Conservation (phyloP, 2,113 vertebrate genomes). For the Corvus cornix region DNA sequence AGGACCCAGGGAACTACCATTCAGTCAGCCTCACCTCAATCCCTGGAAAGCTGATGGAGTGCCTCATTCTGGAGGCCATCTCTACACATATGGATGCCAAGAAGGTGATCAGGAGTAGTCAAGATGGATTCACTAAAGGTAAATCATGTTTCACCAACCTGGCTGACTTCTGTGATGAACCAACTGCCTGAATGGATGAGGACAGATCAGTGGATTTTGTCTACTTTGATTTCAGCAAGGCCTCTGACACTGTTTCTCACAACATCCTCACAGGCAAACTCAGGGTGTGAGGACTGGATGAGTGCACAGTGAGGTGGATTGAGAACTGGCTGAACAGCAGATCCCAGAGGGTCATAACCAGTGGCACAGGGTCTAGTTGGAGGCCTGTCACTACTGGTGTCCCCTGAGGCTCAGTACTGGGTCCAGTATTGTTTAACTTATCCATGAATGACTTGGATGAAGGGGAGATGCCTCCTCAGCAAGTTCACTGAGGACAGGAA, state of each 20-base stretch:
- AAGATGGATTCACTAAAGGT: not conserved
- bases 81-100: not conserved
- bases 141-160: not conserved
- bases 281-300: not conserved
- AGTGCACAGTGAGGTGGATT: not conserved
- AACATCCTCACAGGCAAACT: not conserved
- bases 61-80: not conserved
- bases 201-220: not conserved
- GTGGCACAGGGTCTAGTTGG: not conserved
- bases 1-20: not conserved
- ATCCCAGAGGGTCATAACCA: not conserved
- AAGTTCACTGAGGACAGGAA: no score
- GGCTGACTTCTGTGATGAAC: not conserved
- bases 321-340: not conserved
- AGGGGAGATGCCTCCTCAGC: no score
- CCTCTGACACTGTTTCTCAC: not conserved
- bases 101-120: not conserved
- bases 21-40: not conserved
- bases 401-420: no score
- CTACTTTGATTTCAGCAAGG: not conserved
- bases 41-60: not conserved
- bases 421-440: not conserved
- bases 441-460: not conserved
- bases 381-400: not conserved
- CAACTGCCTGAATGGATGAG: not conserved